phyloP scores from a whole-genome alignment of 2,797 vertebrate genomes.

The Malacoraja senta region DNA sequence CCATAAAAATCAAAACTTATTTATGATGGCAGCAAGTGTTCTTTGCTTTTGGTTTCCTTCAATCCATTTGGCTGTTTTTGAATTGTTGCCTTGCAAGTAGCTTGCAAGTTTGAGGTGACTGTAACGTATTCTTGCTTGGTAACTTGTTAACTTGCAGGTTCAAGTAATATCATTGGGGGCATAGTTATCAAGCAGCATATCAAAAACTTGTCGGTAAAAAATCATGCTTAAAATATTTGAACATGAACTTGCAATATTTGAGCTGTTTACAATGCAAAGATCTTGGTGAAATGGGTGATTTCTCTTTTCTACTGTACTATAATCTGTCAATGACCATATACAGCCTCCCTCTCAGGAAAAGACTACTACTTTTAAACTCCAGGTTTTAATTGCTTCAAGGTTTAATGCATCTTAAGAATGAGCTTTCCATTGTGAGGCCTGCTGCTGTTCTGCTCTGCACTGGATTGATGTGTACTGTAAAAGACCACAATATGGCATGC shows the following conservation, averaged over 20 bases:
- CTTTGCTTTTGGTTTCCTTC: conserved; percentile 14
- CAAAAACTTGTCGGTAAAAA: too few relatives aligned
- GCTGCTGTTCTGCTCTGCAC: not conserved
- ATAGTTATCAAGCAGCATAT: not conserved
- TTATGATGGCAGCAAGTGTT: conserved; percentile 9
- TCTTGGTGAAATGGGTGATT: not conserved
- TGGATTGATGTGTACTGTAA: not conserved
- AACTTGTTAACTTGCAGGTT: not conserved
- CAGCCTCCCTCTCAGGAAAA: not conserved
- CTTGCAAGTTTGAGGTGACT: not conserved
- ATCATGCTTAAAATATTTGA: not conserved
- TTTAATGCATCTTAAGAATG: not conserved
- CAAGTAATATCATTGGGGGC: not conserved
- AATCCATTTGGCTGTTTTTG: not conserved
- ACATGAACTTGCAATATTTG: not conserved
- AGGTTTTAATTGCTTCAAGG: not conserved
- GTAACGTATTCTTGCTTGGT: not conserved
- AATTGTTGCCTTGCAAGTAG: not conserved
- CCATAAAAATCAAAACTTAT: conserved; percentile 18
- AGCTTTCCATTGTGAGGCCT: not conserved
- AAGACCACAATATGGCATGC: not conserved
- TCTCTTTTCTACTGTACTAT: not conserved
- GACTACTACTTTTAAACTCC: not conserved
- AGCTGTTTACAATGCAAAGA: not conserved
- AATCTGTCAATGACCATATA: not conserved